Conservation (phyloP, 2,888 invertebrate genomes). For the Spodoptera picta region DNA sequence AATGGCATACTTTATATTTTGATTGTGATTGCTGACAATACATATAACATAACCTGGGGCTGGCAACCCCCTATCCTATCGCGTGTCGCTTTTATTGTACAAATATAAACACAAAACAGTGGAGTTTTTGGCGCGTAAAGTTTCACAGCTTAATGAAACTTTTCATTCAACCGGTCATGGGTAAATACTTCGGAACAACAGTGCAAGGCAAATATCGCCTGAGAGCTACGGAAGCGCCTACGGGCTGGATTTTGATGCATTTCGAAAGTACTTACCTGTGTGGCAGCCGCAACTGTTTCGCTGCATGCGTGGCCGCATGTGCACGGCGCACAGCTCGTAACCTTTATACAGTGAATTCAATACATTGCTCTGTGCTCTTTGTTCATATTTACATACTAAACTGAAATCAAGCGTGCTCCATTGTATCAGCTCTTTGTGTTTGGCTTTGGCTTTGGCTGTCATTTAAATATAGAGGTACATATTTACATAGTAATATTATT, state of each 20-base stretch:
- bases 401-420: not conserved
- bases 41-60: too few species aligned
- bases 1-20: too few species aligned
- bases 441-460: too few species aligned
- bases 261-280: constrained; percentile 8
- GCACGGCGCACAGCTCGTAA: not conserved
- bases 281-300: not conserved
- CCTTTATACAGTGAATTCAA: constrained; percentile 11
- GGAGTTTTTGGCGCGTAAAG: not conserved
- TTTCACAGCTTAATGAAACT: not conserved
- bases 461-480: not conserved
- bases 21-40: too few species aligned
- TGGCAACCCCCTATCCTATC: too few species aligned
- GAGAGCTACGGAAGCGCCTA: too few species aligned
- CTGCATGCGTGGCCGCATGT: not conserved
- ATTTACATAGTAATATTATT: too few species aligned
- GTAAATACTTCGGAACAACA: too few species aligned
- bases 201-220: too few species aligned
- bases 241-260: too few species aligned
- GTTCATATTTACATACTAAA: too few species aligned
- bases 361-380: not conserved
- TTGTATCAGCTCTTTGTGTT: too few species aligned
- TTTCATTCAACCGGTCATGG: not conserved
- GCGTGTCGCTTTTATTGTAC: not conserved
- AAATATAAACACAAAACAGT: constrained; percentile 1